These are phyloP conservation scores for Halcyon leucocephala DNA, from an alignment of 2,797 vertebrate species.

Conservation along the genomic window DNA sequence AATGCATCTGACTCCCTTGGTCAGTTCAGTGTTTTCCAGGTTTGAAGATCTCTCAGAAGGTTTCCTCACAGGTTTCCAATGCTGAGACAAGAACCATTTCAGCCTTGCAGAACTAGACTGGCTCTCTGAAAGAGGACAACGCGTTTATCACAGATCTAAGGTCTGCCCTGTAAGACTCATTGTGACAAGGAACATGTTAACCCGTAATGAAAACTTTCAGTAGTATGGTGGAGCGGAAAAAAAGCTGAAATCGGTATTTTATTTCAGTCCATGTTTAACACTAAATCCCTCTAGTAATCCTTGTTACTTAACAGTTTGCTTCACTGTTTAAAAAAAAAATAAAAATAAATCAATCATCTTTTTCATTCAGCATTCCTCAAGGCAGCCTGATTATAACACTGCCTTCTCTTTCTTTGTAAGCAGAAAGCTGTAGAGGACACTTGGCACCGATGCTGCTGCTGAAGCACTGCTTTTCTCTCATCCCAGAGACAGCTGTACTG, in stretches of 20 bases:
- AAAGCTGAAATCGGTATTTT: background rate
- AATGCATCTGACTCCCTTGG: fast-evolving
- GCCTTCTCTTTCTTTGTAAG: background rate
- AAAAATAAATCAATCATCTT: background rate
- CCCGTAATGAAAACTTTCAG: background rate
- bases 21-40: background rate
- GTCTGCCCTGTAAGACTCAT: background rate
- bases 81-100: background rate
- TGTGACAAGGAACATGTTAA: background rate
- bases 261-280: background rate
- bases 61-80: background rate
- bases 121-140: background rate
- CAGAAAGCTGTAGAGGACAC: background rate
- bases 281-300: background rate
- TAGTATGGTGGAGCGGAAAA: background rate
- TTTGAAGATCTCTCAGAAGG: background rate
- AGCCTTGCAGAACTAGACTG: background rate
- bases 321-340: background rate
- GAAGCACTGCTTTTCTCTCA: background rate
- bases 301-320: background rate
- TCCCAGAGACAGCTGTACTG: background rate
- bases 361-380: background rate
- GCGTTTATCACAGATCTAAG: background rate
- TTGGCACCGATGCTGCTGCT: background rate
- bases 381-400: background rate